Evolutionary conservation across 2,797 vertebrate genomes (phyloP), one percentile per base, ranked within the genome.

Genomic region (Neosalanx taihuensis): DNA sequence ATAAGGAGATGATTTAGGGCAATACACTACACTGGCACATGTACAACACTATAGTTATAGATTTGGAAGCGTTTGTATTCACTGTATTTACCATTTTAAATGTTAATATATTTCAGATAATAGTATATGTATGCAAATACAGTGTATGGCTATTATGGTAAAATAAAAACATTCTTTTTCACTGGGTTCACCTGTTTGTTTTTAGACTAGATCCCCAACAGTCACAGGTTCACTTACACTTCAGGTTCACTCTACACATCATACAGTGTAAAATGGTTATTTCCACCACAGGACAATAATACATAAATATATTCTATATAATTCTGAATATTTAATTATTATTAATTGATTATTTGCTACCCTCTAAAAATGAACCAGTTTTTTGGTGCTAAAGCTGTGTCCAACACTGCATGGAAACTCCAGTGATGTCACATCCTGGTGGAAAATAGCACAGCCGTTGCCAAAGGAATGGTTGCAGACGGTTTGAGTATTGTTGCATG

Each of bases 1-100:
- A 89, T 85, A 81, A 87, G 79, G 77, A 87, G 77, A 78, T 74
- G 57, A 82, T 76, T 73, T 77, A 76, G 64, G 75, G 85, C 49
- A 75, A 72, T 82, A 76, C 84, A 89, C 80, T 91, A 89, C 87
- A 86, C 79, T 83, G 85, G 65, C 65, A 73, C 66, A 73, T 56
- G 72, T 68, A 73, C 63, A 76, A 86, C 37, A 78, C 72, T 82
- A 86, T 88, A 85, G 75, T 84, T 26, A 26, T 89, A 86, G 80
- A 86, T 88, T 87, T 88, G 75, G 86, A 85, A 84, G 90, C 90
- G 90, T 93, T 94, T 94, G 84, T 93, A 92, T 89, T 90, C 84
- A 89, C 78, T 86, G 78, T 71, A 89, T 87, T 81, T 87, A 89
- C 77, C 76, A 86, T 86, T 79, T 82, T 91, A 89, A 85, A 90